Evolutionary conservation across 2,113 vertebrate species (phyloP).

Genomic region (Camelus bactrianus): DNA sequence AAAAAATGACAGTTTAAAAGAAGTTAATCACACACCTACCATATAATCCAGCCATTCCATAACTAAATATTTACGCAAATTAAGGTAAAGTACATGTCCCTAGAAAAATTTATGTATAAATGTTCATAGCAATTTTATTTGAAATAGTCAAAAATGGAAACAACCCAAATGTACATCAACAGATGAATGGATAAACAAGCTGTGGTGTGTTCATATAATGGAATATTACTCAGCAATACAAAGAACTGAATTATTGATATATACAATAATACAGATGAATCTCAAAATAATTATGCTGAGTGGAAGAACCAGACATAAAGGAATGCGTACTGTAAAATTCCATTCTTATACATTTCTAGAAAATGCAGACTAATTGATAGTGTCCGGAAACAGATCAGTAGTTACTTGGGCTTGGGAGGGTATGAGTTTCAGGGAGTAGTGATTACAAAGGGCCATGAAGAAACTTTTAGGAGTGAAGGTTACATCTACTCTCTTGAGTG

Average conservation of each 20-base stretch:
- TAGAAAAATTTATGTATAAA: not conserved
- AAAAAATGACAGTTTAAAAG: not conserved
- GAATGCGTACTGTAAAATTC: not conserved
- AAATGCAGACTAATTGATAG: not conserved
- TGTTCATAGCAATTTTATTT: not conserved
- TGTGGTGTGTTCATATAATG: not conserved
- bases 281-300: not conserved
- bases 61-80: not conserved
- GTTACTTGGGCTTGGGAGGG: not conserved
- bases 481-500: not conserved
- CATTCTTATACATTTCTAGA: not conserved
- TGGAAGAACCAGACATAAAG: not conserved
- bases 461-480: not conserved
- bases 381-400: not conserved
- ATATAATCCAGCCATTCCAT: not conserved
- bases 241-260: not conserved
- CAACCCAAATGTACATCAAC: not conserved
- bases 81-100: not conserved
- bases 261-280: not conserved
- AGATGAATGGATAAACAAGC: not conserved
- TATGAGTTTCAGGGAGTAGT: not conserved
- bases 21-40: not conserved
- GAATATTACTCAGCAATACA: not conserved
- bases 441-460: not conserved
- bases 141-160: not conserved